Conservation (phyloP, 2,888 invertebrate genomes). For the Aphrophora alni region DNA sequence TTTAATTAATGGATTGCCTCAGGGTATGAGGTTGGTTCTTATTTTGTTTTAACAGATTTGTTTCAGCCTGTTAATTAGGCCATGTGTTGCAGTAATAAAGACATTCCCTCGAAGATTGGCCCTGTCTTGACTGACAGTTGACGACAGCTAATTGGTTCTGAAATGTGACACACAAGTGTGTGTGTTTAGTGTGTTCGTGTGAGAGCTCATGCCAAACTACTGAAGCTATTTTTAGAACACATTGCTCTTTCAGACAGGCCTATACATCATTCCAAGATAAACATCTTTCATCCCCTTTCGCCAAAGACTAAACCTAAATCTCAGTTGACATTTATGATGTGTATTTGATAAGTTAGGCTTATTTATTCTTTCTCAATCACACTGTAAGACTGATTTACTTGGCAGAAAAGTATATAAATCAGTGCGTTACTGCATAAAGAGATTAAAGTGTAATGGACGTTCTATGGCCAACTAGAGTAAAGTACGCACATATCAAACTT, state of each 20-base stretch:
- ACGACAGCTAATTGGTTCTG: conserved; percentile 2
- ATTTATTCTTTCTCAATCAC: background rate
- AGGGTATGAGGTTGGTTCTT: background rate
- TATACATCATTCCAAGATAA: background rate
- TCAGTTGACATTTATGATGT: background rate
- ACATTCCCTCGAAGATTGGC: background rate
- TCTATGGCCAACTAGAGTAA: too few species aligned
- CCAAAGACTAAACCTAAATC: background rate
- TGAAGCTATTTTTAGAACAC: background rate
- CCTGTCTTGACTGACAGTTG: background rate
- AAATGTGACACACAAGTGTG: conserved; percentile 6
- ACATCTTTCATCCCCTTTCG: conserved; percentile 5
- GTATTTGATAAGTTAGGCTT: background rate
- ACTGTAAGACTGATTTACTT: background rate
- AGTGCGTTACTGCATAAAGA: too few species aligned
- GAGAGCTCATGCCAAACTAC: background rate
- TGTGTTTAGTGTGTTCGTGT: background rate
- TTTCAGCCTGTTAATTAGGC: background rate
- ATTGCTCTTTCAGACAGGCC: background rate
- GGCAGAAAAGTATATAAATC: too few species aligned
- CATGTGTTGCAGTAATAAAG: conserved; percentile 1
- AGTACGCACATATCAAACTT: too few species aligned
- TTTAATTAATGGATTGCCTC: background rate
- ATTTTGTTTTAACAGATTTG: background rate
- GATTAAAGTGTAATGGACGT: too few species aligned